Conservation (phyloP, 2,113 vertebrate species). For the Mormoops blainvillei region DNA sequence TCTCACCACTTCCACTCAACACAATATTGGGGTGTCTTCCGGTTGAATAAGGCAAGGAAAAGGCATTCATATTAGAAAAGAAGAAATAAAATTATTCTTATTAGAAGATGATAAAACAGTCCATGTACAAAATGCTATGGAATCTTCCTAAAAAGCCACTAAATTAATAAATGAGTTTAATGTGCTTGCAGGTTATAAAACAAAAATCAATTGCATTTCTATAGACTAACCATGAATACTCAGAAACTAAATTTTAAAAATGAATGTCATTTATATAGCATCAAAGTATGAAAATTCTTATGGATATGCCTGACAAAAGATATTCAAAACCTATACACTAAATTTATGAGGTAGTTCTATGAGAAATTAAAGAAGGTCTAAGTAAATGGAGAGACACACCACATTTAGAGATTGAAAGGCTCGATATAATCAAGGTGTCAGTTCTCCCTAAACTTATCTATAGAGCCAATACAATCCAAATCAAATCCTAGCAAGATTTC, state of each 20-base stretch:
- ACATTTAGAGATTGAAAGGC: neutral
- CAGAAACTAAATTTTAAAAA: neutral
- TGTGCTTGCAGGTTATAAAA: neutral
- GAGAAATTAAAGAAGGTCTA: neutral
- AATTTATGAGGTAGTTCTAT: neutral
- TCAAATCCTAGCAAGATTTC: neutral
- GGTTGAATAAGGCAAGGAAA: neutral
- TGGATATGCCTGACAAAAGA: neutral
- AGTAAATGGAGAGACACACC: neutral
- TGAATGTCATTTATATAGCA: neutral
- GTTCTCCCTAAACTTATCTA: neutral
- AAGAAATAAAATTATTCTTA: neutral
- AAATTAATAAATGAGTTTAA: neutral
- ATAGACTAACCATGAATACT: neutral
- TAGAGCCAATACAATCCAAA: neutral
- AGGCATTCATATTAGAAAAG: neutral
- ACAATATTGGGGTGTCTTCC: neutral
- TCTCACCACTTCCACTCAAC: neutral
- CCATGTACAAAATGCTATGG: neutral
- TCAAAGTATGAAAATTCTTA: neutral
- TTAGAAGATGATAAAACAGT: neutral
- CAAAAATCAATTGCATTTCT: neutral
- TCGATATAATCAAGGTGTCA: neutral
- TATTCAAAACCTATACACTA: neutral
- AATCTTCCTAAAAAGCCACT: neutral